Evolutionary conservation across 2,113 vertebrate genomes (phyloP), one percentile per base, ranked within the genome.

Genomic region (Gambusia affinis): DNA sequence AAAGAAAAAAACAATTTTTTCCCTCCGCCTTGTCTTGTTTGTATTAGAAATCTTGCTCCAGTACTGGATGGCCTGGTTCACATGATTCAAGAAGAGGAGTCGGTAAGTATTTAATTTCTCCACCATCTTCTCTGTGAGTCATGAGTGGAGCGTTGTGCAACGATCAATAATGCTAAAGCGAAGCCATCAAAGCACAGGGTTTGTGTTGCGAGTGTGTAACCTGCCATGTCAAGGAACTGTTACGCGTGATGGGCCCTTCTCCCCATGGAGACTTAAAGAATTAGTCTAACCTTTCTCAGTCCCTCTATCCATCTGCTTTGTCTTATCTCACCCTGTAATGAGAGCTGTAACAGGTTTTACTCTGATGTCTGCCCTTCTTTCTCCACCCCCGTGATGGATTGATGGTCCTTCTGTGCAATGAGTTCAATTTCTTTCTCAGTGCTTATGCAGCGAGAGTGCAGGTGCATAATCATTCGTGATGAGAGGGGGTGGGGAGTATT

Each of bases 71-170:
- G 95, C 93, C 95, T 99, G 88, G 97, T 99, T 69, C 97, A 99
- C 84, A 97, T 99, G 96, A 97, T 99, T 90, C 98, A 99, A 88
- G 98, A 99, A 71, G 98, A 99, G 86, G 98, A 99, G 86, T 99
- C 97, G 65, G 98, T 99, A 92, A 97, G 97, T 95, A 73, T 85
- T 10, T 15, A 4, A 44, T 71, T 72, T 79, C 19, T 37, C 42
- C 10, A 67, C 14, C 68, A 31, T 63, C 35, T 27, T 60, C 60
- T 65, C 3, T 22, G 42, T 1, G 7, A 12, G 12, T 69, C 61
- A 39, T 6, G 22, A 39, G 35, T 27, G 5, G 7, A 66, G 37
- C 31, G 54, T 22, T 63, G n/a, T 14, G 4, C 31, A 61, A 37
- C 29, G 39, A 85, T 85, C 31, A 76, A 64, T 64, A 22, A 57